Base-by-base conservation (phyloP, 2,797 vertebrate genomes). In the Bovichtus variegatus region DNA sequence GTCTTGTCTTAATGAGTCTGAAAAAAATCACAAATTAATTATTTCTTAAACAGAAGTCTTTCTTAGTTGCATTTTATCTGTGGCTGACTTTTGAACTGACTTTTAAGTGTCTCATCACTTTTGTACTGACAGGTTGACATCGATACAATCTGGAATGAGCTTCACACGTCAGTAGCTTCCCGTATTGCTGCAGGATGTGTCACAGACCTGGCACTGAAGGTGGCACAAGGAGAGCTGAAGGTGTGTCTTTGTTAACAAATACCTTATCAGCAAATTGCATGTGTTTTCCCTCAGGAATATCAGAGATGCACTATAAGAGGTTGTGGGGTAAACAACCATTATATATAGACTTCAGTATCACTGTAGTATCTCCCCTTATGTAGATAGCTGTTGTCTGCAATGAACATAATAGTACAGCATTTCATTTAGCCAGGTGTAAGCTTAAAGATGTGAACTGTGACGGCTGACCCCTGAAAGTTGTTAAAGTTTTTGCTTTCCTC, bases 71-170 rank as follows among this genome's bases (percentile, higher is more conserved):
- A 27, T 74, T n/a, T 19, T 27, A 16, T 46, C 18, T 71, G 7
- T 29, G 18, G 12, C 34, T 54, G 46, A 63, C 51, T 21, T 61
- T 53, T 62, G 4, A 61, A 62, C 44, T 59, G 55, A 63, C 36
- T 57, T 27, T n/a, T n/a, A 16, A 21, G 1, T 13, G 5, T 79
- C 38, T 77, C 23, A 1, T 67, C 18, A 0, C 59, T 74, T 36
- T 80, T 69, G 76, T 64, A 47, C 75, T 63, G 51, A 65, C 93
- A 97, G 96, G 96, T 97, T 71, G 97, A 97, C 74, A 94, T 92
- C 0, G 97, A 98, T 74, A 97, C 96, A 41, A 88, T 97, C 85
- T 97, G 97, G 97, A 98, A 97, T 0, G 97, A 97, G 74, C 91
- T 95, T 60, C 96, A 97, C 85, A 97, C 97, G 23, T 95, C 96